Conservation (phyloP, 2,113 vertebrate genomes). For the Papio anubis region DNA sequence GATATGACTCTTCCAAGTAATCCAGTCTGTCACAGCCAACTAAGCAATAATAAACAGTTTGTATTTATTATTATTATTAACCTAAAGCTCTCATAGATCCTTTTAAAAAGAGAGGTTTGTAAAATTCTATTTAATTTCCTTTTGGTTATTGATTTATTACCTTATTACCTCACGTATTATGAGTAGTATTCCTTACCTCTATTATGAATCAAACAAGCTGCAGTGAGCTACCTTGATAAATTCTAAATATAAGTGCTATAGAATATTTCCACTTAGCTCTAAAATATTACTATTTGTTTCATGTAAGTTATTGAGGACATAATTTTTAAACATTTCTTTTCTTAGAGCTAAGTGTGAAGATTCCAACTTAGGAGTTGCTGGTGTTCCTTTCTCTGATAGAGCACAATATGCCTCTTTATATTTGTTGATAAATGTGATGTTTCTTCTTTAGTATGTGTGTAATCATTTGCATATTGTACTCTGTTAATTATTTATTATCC, state of each 20-base stretch:
- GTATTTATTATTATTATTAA: slow-evolving; percentile 22
- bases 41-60: not conserved
- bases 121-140: not conserved
- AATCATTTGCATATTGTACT: not conserved
- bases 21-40: not conserved
- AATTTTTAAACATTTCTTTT: not conserved
- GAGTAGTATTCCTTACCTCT: not conserved
- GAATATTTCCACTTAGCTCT: not conserved
- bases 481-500: not conserved
- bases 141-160: not conserved
- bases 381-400: not conserved
- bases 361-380: not conserved
- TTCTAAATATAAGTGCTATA: not conserved
- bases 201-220: not conserved
- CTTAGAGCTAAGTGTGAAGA: not conserved
- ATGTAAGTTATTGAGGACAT: not conserved
- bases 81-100: slow-evolving; percentile 55
- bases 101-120: not conserved
- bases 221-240: not conserved
- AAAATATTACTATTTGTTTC: not conserved
- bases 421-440: not conserved
- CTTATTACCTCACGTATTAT: not conserved
- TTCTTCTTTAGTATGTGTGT: not conserved
- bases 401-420: not conserved
- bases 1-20: not conserved